Conservation (phyloP, 2,888 invertebrate species). For the Spilosoma lubricipeda region DNA sequence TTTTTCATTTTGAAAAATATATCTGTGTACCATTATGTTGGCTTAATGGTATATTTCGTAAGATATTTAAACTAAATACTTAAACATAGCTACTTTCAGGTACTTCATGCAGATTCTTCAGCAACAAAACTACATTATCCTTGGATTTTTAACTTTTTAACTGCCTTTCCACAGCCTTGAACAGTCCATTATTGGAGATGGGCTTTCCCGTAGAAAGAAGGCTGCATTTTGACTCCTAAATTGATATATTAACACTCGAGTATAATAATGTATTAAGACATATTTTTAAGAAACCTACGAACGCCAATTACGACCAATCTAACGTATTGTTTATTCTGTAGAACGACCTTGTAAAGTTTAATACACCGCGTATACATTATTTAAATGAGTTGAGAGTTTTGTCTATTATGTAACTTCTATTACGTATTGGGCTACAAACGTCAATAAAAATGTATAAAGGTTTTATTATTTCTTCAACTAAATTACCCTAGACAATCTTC, state of each 20-base stretch:
- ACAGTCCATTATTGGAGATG: too few relatives aligned
- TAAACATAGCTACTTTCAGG: too few relatives aligned
- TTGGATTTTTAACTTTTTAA: neutral
- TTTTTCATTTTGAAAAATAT: too few relatives aligned
- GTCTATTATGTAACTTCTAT: constrained; percentile 34
- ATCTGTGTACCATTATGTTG: too few relatives aligned
- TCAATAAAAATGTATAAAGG: constrained; percentile 41
- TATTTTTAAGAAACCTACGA: neutral
- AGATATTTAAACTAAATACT: too few relatives aligned
- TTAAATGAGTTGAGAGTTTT: constrained; percentile 43
- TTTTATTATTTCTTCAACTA: constrained; percentile 69
- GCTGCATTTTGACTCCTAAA: neutral
- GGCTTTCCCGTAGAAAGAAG: too few relatives aligned
- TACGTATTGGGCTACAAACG: constrained; percentile 69
- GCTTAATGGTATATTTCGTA: too few relatives aligned
- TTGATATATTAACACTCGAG: neutral
- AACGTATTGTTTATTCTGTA: constrained; percentile 27
- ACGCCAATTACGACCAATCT: neutral
- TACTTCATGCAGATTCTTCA: neutral
- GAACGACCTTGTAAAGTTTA: constrained; percentile 30
- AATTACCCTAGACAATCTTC: constrained; percentile 61
- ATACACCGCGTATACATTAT: constrained; percentile 32
- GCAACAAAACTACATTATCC: neutral
- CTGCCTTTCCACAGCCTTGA: too few relatives aligned
- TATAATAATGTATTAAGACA: neutral